phyloP scores from a whole-genome alignment of 2,113 vertebrate species.

The Colossoma macropomum region DNA sequence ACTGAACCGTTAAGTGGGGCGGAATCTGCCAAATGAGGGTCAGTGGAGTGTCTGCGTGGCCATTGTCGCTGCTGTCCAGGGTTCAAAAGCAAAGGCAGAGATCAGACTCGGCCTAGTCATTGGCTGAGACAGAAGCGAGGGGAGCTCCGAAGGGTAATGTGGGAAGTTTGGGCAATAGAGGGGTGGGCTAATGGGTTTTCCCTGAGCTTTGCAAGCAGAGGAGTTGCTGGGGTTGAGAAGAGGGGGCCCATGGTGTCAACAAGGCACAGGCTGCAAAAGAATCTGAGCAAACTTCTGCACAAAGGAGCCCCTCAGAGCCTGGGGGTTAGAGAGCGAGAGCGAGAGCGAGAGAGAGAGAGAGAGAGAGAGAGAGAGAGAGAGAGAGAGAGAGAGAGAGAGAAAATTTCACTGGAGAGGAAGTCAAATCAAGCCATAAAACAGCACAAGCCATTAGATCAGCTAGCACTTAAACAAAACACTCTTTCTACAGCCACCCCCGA shows the following conservation, averaged over 20 bases:
- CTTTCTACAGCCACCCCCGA: constrained; percentile 64
- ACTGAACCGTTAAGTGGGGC: constrained; percentile 67
- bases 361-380: constrained; percentile 35
- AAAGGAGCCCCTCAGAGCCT: constrained; percentile 67
- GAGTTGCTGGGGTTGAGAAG: constrained; percentile 45
- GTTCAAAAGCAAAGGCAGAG: constrained; percentile 59
- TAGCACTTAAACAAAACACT: constrained; percentile 73
- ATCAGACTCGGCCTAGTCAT: constrained; percentile 33
- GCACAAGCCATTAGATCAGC: constrained; percentile 63
- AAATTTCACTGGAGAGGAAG: constrained; percentile 66
- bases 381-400: no score
- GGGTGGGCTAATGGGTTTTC: constrained; percentile 15
- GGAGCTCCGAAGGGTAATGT: constrained; percentile 32
- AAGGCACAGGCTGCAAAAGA: constrained; percentile 67
- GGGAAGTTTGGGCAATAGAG: constrained; percentile 34
- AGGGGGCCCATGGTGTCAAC: constrained; percentile 68
- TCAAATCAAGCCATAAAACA: constrained; percentile 71
- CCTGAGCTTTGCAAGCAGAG: constrained; percentile 42
- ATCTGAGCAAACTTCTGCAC: constrained; percentile 72
- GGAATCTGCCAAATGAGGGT: constrained; percentile 68
- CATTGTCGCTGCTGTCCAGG: constrained; percentile 57
- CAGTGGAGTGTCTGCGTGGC: constrained; percentile 53
- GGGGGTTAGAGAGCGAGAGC: constrained; percentile 43
- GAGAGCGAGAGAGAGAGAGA: background rate
- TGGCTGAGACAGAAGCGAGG: constrained; percentile 39